Evolutionary conservation across 2,888 invertebrate genomes (phyloP), one percentile per base, ranked within the genome.

Genomic region (Antitype chi): DNA sequence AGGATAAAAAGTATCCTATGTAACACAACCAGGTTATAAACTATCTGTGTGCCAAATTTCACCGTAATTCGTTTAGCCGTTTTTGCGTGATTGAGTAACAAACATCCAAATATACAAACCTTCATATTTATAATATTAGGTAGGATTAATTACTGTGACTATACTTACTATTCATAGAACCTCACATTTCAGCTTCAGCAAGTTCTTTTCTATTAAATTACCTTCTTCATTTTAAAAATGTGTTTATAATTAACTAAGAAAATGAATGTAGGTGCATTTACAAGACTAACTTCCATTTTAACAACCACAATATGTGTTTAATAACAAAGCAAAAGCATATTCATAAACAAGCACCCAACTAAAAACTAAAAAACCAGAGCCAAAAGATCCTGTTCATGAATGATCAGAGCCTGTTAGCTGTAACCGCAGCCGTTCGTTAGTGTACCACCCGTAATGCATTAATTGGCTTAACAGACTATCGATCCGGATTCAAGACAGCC

Each of bases 381-480:
- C 28, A 59, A 53, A 53, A 55, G 47, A 62, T 72, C 23, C 28
- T 59, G 38, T 81, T 60, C 49, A 32, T 72, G 71, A 70, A 62
- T 49, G 67, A 83, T 85, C 70, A 25, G n/a, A 17, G 13, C 17
- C 70, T 49, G 86, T 69, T 74, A 66, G 53, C 32, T 60, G 70
- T 73, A 25, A 82, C 82, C 82, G n/a, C 85, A 71, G 28, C 53
- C 60, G 83, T 81, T 88, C 85, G 85, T 87, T 87, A 87, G 81
- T 59, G 74, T 69, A n/a, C 69, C 55, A 59, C 52, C 63, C 76
- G 74, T 82, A 82, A 80, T 74, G 83, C 81, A 84, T 85, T 89
- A 89, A 89, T 88, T 84, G 87, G 85, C 81, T 87, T 84, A 82
- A 66, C 77, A 68, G 77, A 77, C 84, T 78, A 76, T 78, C 71